Evolutionary conservation across 2,113 vertebrate genomes (phyloP).

Genomic region (Oryzias javanicus): DNA sequence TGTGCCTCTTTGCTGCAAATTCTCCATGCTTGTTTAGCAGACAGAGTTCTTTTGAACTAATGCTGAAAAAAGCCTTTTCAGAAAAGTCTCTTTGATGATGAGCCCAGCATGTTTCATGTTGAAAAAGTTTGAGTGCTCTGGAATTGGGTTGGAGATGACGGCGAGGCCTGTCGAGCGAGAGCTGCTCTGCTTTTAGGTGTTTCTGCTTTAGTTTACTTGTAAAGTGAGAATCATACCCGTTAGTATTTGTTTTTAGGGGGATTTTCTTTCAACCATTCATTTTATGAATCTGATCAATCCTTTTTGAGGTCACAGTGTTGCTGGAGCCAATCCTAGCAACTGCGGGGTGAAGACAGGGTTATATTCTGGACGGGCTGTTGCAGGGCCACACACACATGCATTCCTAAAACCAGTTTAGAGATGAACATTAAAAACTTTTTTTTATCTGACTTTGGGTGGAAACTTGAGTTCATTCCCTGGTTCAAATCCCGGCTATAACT

Average conservation of each 20-base stretch:
- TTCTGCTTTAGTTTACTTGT: neutral
- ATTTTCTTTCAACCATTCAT: no score
- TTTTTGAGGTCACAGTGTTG: no score
- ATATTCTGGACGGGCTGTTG: no score
- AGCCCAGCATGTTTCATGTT: constrained; percentile 68
- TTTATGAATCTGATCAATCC: no score
- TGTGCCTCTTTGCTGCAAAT: constrained; percentile 63
- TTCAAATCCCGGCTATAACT: no score
- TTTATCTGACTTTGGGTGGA: no score
- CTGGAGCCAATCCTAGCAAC: no score
- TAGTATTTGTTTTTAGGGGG: neutral
- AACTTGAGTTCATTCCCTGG: no score
- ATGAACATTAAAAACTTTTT: no score
- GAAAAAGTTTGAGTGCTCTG: constrained; percentile 61
- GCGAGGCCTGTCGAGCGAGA: constrained; percentile 48
- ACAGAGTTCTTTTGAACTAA: constrained; percentile 66
- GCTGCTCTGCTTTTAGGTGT: neutral
- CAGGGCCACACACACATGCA: no score
- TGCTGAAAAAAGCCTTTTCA: constrained; percentile 65
- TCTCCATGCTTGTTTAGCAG: constrained; percentile 66
- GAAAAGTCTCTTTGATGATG: constrained; percentile 70
- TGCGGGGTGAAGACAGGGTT: no score
- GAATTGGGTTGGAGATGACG: constrained; percentile 36
- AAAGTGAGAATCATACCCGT: constrained; percentile 13
- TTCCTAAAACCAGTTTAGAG: no score